Evolutionary conservation across 2,888 invertebrate species (phyloP).

Genomic region (Diarsia rubi): DNA sequence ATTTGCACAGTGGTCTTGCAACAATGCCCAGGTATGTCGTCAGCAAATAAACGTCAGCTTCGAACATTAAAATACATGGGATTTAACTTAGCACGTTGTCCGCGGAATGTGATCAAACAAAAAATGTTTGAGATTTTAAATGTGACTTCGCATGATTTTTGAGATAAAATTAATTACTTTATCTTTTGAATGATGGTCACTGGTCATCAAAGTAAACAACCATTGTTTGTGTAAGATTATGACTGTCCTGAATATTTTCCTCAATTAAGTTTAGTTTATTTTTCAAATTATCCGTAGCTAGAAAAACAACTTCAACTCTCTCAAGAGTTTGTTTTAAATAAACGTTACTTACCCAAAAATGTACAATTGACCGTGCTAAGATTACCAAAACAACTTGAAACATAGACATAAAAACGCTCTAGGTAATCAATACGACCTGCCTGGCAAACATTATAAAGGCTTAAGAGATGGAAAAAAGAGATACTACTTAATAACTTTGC

Average conservation of each 20-base stretch:
- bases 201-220: constrained; percentile 35
- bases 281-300: constrained; percentile 34
- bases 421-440: not conserved
- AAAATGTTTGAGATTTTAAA: constrained; percentile 60
- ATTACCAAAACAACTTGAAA: constrained; percentile 31
- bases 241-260: constrained; percentile 50
- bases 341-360: constrained; percentile 33
- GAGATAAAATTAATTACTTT: constrained; percentile 61
- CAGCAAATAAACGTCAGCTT: constrained; percentile 75
- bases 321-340: constrained; percentile 35
- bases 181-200: constrained; percentile 21
- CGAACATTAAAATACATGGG: constrained; percentile 73
- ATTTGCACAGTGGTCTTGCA: constrained; percentile 82
- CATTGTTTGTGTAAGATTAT: constrained; percentile 41
- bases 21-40: constrained; percentile 80
- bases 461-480: not conserved
- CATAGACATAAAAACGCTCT: constrained; percentile 14
- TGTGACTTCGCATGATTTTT: constrained; percentile 27
- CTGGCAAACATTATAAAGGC: constrained; percentile 17
- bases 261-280: constrained; percentile 46
- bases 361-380: constrained; percentile 20
- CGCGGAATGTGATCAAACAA: constrained; percentile 67
- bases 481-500: not conserved
- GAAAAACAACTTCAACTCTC: constrained; percentile 44
- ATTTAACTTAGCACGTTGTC: constrained; percentile 76